phyloP scores from a whole-genome alignment of 2,797 vertebrate genomes.

The Galagoides demidoff region DNA sequence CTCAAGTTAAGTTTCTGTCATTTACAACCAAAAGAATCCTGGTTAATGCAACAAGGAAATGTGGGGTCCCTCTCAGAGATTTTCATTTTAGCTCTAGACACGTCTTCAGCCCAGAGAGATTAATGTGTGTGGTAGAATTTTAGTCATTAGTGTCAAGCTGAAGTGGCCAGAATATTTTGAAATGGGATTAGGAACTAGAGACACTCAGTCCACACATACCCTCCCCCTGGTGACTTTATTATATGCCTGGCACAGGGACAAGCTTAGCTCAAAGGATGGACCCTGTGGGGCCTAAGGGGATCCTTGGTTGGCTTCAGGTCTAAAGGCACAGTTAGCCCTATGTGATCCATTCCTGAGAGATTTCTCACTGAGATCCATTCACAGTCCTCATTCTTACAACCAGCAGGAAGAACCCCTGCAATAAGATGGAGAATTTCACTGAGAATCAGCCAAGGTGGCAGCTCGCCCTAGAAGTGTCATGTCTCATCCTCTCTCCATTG shows the following conservation, averaged over 20 bases:
- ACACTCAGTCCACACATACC: neutral
- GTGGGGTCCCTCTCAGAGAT: neutral
- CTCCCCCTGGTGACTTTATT: neutral
- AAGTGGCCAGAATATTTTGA: neutral
- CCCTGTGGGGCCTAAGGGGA: neutral
- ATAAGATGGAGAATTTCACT: neutral
- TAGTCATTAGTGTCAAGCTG: neutral
- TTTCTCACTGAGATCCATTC: neutral
- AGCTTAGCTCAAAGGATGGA: neutral
- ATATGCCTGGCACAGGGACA: neutral
- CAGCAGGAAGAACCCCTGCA: neutral
- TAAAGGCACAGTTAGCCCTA: neutral
- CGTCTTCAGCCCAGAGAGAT: neutral
- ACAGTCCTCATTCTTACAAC: too few species aligned
- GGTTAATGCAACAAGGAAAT: neutral
- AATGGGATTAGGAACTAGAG: neutral
- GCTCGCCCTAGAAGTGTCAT: constrained; percentile 23
- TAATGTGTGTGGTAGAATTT: too few species aligned
- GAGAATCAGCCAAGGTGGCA: neutral
- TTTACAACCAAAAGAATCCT: neutral
- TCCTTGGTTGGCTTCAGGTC: neutral
- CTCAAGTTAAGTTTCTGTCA: neutral
- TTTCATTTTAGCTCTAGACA: neutral
- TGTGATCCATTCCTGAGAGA: fast-evolving
- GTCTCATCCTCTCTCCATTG: neutral